These are phyloP conservation scores for Coecobrya sp. DNA, from an alignment of 2,888 invertebrate genomes.

Conservation along the genomic window DNA sequence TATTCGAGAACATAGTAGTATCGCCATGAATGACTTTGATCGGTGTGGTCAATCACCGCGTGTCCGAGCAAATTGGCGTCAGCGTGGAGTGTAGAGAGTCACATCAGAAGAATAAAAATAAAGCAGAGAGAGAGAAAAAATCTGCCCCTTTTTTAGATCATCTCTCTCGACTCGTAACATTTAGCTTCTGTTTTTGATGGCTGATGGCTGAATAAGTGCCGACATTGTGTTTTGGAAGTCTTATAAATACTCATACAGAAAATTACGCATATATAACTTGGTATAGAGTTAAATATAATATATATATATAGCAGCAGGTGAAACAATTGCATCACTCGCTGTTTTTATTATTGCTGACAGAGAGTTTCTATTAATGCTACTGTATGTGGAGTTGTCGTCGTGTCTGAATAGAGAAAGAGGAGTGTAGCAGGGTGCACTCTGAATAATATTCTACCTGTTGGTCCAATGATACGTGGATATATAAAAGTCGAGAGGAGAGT, in stretches of 20 bases:
- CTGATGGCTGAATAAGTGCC: not conserved
- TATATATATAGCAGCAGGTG: slow-evolving; percentile 10
- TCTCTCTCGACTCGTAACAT: not conserved
- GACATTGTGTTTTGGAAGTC: not conserved
- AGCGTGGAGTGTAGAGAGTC: not conserved
- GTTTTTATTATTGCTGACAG: slow-evolving; percentile 8
- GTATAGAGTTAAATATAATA: not conserved
- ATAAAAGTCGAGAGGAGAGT: not conserved
- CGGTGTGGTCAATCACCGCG: slow-evolving; percentile 80
- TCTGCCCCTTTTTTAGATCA: slow-evolving; percentile 23
- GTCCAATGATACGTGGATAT: slow-evolving; percentile 1
- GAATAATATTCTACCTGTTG: slow-evolving; percentile 24
- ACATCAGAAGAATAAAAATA: not conserved
- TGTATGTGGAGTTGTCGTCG: not conserved
- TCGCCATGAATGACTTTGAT: slow-evolving; percentile 43
- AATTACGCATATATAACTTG: too few species aligned
- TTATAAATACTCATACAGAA: not conserved
- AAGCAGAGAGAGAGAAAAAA: not conserved
- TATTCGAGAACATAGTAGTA: not conserved
- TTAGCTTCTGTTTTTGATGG: slow-evolving; percentile 41
- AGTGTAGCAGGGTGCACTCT: slow-evolving; percentile 10
- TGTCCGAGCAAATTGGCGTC: slow-evolving; percentile 75
- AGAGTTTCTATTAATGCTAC: slow-evolving; percentile 50
- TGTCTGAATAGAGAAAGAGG: not conserved
- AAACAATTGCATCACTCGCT: slow-evolving; percentile 38